Conservation (phyloP, 2,113 vertebrate genomes). For the Casuarius casuarius region DNA sequence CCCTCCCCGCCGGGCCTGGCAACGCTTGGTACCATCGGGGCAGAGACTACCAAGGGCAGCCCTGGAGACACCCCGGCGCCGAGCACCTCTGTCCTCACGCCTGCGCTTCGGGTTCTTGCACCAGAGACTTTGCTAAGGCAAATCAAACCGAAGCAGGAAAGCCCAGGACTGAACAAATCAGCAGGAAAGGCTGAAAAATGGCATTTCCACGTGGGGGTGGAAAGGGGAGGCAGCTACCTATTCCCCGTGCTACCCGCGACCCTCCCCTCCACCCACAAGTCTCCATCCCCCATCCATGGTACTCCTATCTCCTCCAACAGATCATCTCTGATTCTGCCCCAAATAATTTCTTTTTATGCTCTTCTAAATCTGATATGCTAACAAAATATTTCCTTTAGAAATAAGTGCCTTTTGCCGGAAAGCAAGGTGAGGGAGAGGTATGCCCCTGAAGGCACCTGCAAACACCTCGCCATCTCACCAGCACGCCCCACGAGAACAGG, state of each 20-base stretch:
- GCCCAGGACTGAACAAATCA: not conserved
- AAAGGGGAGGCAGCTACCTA: not conserved
- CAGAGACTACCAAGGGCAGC: not conserved
- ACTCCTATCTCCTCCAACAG: not conserved
- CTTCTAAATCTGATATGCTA: not conserved
- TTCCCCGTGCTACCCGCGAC: rapidly evolving
- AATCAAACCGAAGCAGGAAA: not conserved
- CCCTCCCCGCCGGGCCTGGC: not conserved
- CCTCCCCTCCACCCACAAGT: not conserved
- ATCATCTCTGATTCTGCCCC: not conserved
- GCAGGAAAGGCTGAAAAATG: not conserved
- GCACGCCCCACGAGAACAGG: not conserved
- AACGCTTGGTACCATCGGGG: rapidly evolving
- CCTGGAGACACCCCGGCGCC: not conserved
- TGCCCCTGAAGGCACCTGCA: not conserved
- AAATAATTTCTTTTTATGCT: not conserved
- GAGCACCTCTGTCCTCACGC: not conserved
- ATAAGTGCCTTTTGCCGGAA: not conserved
- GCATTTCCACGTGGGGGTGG: rapidly evolving
- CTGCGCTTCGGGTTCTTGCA: not conserved
- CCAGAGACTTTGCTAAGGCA: not conserved
- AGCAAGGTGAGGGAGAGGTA: not conserved
- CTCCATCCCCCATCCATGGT: rapidly evolving
- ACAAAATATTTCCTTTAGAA: not conserved
- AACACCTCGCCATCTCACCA: not conserved